Evolutionary conservation across 2,113 vertebrate genomes (phyloP), one percentile per base, ranked within the genome.

Genomic region (Scytalopus superciliaris): DNA sequence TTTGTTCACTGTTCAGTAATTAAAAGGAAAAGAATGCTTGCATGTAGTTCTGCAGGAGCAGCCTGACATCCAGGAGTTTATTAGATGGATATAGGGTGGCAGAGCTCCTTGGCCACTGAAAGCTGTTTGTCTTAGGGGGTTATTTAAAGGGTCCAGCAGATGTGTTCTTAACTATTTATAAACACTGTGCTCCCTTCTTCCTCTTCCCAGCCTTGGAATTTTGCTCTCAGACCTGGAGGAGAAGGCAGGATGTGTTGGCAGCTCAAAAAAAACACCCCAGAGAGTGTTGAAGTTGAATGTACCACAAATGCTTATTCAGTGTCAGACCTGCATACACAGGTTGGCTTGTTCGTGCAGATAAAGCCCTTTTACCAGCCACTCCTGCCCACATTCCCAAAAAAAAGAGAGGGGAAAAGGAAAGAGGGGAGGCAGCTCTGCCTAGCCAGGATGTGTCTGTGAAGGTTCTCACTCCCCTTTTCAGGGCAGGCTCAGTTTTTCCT

Each of bases 211-310:
- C 35, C 25, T 42, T 35, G 83, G 39, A 96, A 77, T 44, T 78
- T 63, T 9, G 19, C 87, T 95, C 86, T 89, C 52, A 80, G 82
- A 55, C 28, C 22, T 49, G 77, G 9, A 52, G 76, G 79, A n/a
- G n/a, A n/a, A 83, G 94, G 84, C 63, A 85, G 57, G 50, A 73
- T 0, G 39, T 92, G 72, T 91, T 93, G 89, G 89, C 70, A 89
- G 70, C 67, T 91, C 6, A 13, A 60, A 17, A 53, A 79, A n/a
- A n/a, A n/a, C n/a, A 2, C 22, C 28, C 23, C 33, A 44, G 60
- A 44, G 76, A 92, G 89, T 60, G 39, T 94, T 95, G 62, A 84
- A 96, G 59, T 95, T 68, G 76, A 62, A 84, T 92, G 63, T 59
- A 4, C 66, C 19, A 2, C 76, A 77, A 87, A 82, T 78, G 68